Base-by-base conservation (phyloP, 2,888 invertebrate species). In the Acrobasis suavella region DNA sequence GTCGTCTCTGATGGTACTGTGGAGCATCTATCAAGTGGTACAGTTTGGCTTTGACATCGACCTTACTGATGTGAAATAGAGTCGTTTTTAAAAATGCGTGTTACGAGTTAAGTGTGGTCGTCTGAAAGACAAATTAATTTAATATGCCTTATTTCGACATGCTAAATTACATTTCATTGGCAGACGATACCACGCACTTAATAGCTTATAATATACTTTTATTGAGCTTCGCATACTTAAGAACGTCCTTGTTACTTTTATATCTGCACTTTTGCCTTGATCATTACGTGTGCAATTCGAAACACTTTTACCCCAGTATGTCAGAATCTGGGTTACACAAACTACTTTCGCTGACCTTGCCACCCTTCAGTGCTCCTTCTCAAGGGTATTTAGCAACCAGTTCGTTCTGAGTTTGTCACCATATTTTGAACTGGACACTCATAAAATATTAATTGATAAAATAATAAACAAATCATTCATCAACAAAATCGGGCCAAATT, bases 301-400 rank as follows among this genome's bases (percentile, higher is more conserved):
- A 59, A 59, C 50, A 59, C 59, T 59, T 59, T 59, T 59, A 59
- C 59, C 50, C 15, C 15, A 50, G 37, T 37, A 58, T 37, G 37
- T 49, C 37, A 38, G 50, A 50, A 59, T 58, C 50, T 59, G 16
- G 59, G 50, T 59, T 59, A 15, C n/a, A 37, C 12, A 50, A 38
- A 59, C 59, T 50, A 59, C 59, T 59, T 59, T 59, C 50, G 50
- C 59, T 59, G 17, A 50, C 59, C 50, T 59, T 59, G 59, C 38
- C 50, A 50, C 50, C 38, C 50, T 50, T 50, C 38, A 14, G 16
- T 50, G 50, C 38, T 22, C 16, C 17, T 50, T 50, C 38, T 59
- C 38, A 59, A 59, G 59, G 59, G 16, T 59, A 50, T 15, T 50
- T 50, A 49, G 50, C 17, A 50, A 59, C 16, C 17, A 37, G 50